Evolutionary conservation across 2,797 vertebrate species (phyloP).

Genomic region (Luscinia megarhynchos): DNA sequence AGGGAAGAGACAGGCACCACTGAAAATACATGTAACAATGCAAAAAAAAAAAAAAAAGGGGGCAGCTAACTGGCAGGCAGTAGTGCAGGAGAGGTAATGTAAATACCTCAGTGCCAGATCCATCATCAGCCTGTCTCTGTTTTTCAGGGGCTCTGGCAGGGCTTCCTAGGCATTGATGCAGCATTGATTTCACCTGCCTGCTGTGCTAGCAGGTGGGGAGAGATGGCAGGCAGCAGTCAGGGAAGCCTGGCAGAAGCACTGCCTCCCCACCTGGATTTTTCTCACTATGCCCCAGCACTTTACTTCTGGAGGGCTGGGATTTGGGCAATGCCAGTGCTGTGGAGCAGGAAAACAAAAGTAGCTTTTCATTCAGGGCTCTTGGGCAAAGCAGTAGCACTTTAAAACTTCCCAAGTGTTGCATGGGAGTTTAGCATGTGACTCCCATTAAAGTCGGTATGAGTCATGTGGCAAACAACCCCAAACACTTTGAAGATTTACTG

Average conservation of each 20-base stretch:
- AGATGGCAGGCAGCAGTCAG: not conserved
- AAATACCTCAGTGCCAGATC: not conserved
- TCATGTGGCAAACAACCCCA: constrained; percentile 49
- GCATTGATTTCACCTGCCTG: not conserved
- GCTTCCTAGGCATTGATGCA: not conserved
- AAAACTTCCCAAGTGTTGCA: constrained; percentile 38
- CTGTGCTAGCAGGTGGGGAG: not conserved
- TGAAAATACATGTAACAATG: not conserved
- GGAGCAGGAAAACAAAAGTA: constrained; percentile 30
- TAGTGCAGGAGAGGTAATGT: not conserved
- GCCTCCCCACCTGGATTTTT: not conserved
- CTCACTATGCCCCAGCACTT: too few species aligned
- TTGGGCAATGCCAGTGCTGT: constrained; percentile 22
- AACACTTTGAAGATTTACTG: constrained; percentile 59
- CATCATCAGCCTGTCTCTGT: not conserved
- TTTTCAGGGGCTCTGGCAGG: not conserved
- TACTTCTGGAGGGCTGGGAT: not conserved
- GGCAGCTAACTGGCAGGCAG: not conserved
- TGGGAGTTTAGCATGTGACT: constrained; percentile 57
- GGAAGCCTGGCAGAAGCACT: not conserved
- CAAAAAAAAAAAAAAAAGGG: not conserved
- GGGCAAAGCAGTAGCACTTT: constrained; percentile 10
- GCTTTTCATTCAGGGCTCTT: constrained; percentile 21
- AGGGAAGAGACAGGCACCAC: not conserved
- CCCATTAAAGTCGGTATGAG: constrained; percentile 55